phyloP scores from a whole-genome alignment of 2,113 vertebrate species.

The Montifringilla adamsi region DNA sequence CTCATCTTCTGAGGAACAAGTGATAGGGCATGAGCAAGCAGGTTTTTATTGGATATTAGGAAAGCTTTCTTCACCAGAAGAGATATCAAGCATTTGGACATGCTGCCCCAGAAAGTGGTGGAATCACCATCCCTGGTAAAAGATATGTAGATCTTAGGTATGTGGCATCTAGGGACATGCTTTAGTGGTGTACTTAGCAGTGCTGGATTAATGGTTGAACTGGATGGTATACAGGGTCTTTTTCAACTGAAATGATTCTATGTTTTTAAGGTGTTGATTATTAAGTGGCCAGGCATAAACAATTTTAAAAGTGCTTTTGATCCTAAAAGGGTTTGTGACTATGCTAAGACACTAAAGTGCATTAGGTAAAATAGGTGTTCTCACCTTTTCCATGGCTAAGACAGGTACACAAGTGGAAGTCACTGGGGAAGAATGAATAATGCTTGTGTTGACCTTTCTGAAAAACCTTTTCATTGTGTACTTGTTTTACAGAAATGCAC shows the following conservation, averaged over 20 bases:
- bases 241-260: neutral
- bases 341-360: neutral
- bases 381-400: neutral
- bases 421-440: neutral
- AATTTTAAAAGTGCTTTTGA: neutral
- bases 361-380: neutral
- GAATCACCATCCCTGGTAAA: neutral
- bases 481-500: neutral
- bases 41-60: neutral
- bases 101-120: neutral
- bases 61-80: neutral
- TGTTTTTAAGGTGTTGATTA: neutral
- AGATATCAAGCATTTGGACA: neutral
- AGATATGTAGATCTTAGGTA: neutral
- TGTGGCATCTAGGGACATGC: neutral
- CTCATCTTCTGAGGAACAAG: neutral
- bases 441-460: neutral
- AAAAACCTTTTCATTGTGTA: neutral
- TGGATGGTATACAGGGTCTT: neutral
- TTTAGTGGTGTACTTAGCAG: neutral
- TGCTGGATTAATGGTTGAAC: neutral
- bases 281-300: neutral
- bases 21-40: neutral
- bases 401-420: neutral
- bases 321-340: neutral